These are phyloP conservation scores for Acanthurus tractus DNA, from an alignment of 2,797 vertebrate species.

Conservation along the genomic window DNA sequence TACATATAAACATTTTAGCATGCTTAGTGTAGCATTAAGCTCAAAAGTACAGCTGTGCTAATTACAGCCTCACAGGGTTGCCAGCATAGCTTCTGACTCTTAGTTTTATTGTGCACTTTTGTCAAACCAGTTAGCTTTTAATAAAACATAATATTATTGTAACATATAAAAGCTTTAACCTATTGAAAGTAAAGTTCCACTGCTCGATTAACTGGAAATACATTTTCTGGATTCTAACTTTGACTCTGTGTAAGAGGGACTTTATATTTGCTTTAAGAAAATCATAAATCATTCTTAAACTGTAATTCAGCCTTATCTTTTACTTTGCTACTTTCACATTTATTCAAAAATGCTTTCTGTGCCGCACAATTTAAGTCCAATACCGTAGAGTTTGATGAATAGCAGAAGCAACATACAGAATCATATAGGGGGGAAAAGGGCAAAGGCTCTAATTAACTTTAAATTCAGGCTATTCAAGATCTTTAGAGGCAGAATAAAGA, in stretches of 20 bases:
- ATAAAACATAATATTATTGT: too few relatives aligned
- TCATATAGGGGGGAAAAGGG: conserved; percentile 50
- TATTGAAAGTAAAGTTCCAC: background rate
- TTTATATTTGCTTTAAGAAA: background rate
- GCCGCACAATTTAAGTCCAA: conserved; percentile 11
- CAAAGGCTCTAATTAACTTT: conserved; percentile 72
- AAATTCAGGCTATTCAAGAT: conserved; percentile 44
- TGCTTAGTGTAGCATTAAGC: too few relatives aligned
- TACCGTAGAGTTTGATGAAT: background rate
- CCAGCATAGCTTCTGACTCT: too few relatives aligned
- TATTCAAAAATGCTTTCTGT: conserved; percentile 13
- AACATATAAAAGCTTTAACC: too few relatives aligned
- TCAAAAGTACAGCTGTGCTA: too few relatives aligned
- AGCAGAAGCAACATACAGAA: conserved; percentile 1
- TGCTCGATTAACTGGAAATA: background rate
- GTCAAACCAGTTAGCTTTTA: too few relatives aligned
- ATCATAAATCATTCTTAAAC: background rate
- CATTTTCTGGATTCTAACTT: background rate
- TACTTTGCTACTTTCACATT: background rate
- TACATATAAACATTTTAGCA: too few relatives aligned
- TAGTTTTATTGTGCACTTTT: too few relatives aligned
- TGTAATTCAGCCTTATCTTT: conserved; percentile 6
- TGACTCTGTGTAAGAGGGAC: background rate
- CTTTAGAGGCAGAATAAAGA: conserved; percentile 40
- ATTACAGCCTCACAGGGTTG: too few relatives aligned